Base-by-base conservation (phyloP, 2,113 vertebrate species). In the Peucedramus taeniatus region DNA sequence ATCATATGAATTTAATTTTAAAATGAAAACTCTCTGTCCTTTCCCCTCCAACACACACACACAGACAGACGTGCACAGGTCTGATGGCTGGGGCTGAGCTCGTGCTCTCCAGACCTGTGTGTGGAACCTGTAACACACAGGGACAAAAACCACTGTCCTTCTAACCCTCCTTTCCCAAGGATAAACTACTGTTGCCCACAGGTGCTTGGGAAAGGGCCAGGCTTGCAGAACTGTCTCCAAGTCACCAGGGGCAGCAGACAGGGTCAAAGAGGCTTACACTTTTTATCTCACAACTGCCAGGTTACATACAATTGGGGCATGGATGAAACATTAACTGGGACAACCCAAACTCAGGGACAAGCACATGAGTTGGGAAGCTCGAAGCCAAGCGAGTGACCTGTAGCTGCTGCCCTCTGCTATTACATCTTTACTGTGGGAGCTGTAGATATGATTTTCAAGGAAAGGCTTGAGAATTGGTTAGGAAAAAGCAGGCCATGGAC, bases 61-160 rank as follows among this genome's bases (percentile, higher is more conserved):
- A 14, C 2, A 0, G 20, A 42, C 19, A 61, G 56, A 49, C 0
- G 1, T 8, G 16, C 2, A 2, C 24, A 6, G 0, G 0, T 4
- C 24, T 18, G 30, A 50, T 11, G 27, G 22, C 49, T 82, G 61
- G 80, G 85, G 86, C 75, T 63, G 27, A 82, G 71, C 50, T 65
- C 30, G 5, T 0, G 1, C 70, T 81, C 47, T 59, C 61, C 37
- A 17, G 24, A 44, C 59, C 44, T 5, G 17, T 17, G 31, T 2
- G 8, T 28, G 66, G 53, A 54, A 76, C 15, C 49, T 56, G 33
- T 57, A 70, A 80, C 54, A 50, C 50, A 57, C 8, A n/a, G 47
- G 68, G 72, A 84, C 71, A 60, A 60, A 60, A 45, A 28, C 3
- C 35, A 11, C 3, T 2, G 53, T n/a, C 63, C 15, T 64, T 53